Evolutionary conservation across 2,113 vertebrate genomes (phyloP), one percentile per base, ranked within the genome.

Genomic region (Dicrurus megarhynchus): DNA sequence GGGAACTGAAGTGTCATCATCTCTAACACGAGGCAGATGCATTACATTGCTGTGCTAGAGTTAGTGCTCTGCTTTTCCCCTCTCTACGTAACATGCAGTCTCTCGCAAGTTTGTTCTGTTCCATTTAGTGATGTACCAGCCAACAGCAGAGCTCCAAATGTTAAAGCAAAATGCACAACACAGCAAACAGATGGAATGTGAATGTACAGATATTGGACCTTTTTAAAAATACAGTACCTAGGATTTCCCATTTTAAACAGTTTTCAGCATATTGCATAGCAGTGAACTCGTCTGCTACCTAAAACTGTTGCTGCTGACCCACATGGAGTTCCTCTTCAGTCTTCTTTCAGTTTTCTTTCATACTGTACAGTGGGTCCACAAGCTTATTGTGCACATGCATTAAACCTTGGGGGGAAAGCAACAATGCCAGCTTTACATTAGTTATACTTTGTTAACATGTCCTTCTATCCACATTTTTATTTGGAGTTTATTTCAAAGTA

Each of bases 371-470:
- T 67, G 99, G 99, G 59, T 99, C 99, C 97, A 99, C 99, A 96
- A 98, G 98, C 93, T 98, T 98, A 96, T 98, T 98, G 95, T 98
- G 98, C 93, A 99, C 98, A 97, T 98, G 98, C 98, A 98, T 98
- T 98, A 99, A 98, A 98, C 98, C 98, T 98, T 97, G 59, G 56
- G 95, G 91, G 84, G 96, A 97, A 97, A 97, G 90, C 88, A 98
- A 93, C 61, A 98, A 88, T 39, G 91, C 97, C 97, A 97, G 87
- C 94, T 97, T 96, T 97, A 97, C 90, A 88, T 95, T 86, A 92
- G 86, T 95, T 86, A 94, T 87, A 87, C 69, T 95, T 91, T 63
- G 59, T 83, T 78, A 81, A 67, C 18, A 30, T 56, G 14, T 74
- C 33, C 32, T 79, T 71, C 84, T 96, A 89, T 20, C 50, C 84